phyloP scores from a whole-genome alignment of 2,888 invertebrate species.

The Agrypnus murinus region DNA sequence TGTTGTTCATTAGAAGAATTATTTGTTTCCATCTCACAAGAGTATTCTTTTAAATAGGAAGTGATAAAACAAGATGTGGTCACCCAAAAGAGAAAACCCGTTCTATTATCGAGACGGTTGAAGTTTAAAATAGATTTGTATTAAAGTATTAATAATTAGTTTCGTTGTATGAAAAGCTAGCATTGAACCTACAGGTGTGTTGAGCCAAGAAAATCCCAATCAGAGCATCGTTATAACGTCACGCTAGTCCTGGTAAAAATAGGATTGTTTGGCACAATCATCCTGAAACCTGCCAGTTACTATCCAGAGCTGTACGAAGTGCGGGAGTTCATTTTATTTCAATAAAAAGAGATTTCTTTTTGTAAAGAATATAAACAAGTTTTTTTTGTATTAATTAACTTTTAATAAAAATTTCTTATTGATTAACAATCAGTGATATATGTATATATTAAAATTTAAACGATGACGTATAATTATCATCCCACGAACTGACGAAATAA shows the following conservation, averaged over 20 bases:
- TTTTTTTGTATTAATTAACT: neutral
- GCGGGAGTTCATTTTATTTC: constrained; percentile 58
- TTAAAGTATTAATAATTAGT: constrained; percentile 12
- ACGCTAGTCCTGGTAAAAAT: constrained; percentile 64
- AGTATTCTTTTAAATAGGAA: no score
- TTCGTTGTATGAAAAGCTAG: constrained; percentile 10
- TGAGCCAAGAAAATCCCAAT: constrained; percentile 53
- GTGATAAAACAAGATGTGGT: no score
- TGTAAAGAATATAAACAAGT: neutral
- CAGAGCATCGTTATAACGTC: constrained; percentile 59
- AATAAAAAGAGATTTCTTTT: constrained; percentile 48
- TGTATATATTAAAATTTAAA: no score
- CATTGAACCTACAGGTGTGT: constrained; percentile 54
- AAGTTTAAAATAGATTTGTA: neutral
- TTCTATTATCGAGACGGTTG: neutral
- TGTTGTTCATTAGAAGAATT: no score
- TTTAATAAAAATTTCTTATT: no score
- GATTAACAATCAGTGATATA: no score
- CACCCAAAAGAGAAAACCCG: no score
- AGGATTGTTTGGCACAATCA: constrained; percentile 67
- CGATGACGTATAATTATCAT: neutral
- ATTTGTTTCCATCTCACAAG: no score
- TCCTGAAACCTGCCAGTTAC: constrained; percentile 64
- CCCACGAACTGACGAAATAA: neutral
- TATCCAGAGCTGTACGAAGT: constrained; percentile 59